Evolutionary conservation across 37 sponge, comb jelly and placozoan genomes (phyloP).

Genomic region (Beroe ovata): DNA sequence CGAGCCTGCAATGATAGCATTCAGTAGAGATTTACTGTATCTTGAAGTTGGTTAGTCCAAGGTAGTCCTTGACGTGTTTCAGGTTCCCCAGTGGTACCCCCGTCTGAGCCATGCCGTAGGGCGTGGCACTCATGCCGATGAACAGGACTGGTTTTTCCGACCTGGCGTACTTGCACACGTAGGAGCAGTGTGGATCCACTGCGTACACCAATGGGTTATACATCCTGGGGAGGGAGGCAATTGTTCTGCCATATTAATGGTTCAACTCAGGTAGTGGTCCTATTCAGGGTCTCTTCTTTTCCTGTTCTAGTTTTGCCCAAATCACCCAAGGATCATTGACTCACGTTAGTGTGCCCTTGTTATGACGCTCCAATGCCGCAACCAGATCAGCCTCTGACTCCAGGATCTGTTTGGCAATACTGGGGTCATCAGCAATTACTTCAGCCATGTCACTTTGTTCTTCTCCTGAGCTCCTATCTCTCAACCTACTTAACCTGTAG

Average conservation of each 20-base stretch:
- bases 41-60: background rate
- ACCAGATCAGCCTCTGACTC: slow-evolving; percentile 7
- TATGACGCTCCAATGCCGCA: slow-evolving; percentile 8
- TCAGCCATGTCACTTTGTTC: background rate
- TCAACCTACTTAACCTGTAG: no score
- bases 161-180: slow-evolving; percentile 73
- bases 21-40: no score
- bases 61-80: slow-evolving; percentile 62
- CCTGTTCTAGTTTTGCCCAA: no score
- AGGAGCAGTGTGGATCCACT: slow-evolving; percentile 72
- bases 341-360: slow-evolving; percentile 45
- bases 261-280: no score
- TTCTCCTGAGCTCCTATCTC: no score
- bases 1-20: no score
- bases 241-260: no score
- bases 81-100: slow-evolving; percentile 72
- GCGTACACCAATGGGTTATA: slow-evolving; percentile 89
- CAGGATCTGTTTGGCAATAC: slow-evolving; percentile 28
- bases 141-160: slow-evolving; percentile 75
- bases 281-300: no score
- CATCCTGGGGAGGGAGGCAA: no score
- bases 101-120: slow-evolving; percentile 92
- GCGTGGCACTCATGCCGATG: slow-evolving; percentile 88
- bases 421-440: background rate
- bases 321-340: slow-evolving; percentile 7